phyloP scores from a whole-genome alignment of 2,888 invertebrate species.

The Phaedon cochleariae region DNA sequence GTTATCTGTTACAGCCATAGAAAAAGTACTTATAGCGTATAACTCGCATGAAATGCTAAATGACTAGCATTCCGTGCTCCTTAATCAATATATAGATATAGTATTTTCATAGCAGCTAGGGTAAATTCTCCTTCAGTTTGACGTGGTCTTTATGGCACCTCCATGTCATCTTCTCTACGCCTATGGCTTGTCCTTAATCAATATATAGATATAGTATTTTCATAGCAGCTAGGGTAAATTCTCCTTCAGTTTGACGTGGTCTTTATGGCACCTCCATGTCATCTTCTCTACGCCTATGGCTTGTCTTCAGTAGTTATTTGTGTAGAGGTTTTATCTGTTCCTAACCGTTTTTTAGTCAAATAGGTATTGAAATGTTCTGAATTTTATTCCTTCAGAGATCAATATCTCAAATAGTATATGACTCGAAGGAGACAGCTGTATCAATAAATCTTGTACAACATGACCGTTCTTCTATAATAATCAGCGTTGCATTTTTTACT shows the following conservation, averaged over 20 bases:
- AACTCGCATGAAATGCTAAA: too few species aligned
- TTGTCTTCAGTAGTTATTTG: slow-evolving; percentile 16
- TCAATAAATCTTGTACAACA: slow-evolving; percentile 29
- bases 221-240: too few species aligned
- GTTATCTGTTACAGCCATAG: too few species aligned
- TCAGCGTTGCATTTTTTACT: not conserved
- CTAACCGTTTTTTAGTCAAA: slow-evolving; percentile 29
- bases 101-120: too few species aligned
- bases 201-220: too few species aligned
- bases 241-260: too few species aligned
- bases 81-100: too few species aligned
- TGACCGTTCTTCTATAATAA: not conserved
- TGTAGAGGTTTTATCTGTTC: slow-evolving; percentile 19
- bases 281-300: slow-evolving; percentile 24
- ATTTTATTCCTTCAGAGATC: slow-evolving; percentile 35
- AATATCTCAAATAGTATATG: slow-evolving; percentile 30
- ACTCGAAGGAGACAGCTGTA: slow-evolving; percentile 32
- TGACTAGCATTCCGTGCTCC: too few species aligned
- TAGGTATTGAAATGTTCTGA: slow-evolving; percentile 38
- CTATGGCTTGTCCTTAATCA: slow-evolving; percentile 27
- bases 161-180: slow-evolving; percentile 14
- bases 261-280: too few species aligned
- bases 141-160: too few species aligned
- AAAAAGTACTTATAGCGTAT: too few species aligned
- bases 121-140: too few species aligned